Conservation (phyloP, 2,113 vertebrate species). For the Scomber scombrus region DNA sequence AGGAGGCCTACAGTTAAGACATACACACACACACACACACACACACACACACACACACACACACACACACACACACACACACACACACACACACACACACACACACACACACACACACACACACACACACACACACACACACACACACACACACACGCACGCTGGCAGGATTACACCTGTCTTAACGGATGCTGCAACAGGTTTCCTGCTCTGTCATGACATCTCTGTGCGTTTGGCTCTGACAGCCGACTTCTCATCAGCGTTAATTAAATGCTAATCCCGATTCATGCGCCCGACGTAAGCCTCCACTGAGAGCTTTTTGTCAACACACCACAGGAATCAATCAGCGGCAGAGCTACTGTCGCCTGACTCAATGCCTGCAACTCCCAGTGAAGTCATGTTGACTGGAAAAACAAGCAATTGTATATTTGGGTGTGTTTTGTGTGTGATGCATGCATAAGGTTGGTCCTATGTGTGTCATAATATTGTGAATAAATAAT, state of each 20-base stretch:
- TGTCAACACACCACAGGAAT: slow-evolving; percentile 49
- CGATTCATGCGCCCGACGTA: slow-evolving; percentile 27
- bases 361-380: slow-evolving; percentile 22
- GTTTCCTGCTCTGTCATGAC: slow-evolving; percentile 52
- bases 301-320: slow-evolving; percentile 51
- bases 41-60: neutral
- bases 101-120: no score
- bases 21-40: no score
- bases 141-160: neutral
- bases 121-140: neutral
- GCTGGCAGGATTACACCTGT: slow-evolving; percentile 50
- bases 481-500: neutral
- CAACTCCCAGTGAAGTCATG: neutral
- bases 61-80: neutral
- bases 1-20: neutral
- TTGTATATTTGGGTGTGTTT: neutral
- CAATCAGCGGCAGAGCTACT: slow-evolving; percentile 33
- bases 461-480: neutral
- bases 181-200: slow-evolving; percentile 16
- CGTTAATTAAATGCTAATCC: slow-evolving; percentile 68
- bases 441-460: neutral
- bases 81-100: no score
- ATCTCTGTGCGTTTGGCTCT: slow-evolving; percentile 27
- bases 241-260: slow-evolving; percentile 38
- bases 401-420: slow-evolving; percentile 11